Conservation (phyloP, 2,797 vertebrate species). For the Parotocinclus haroldoi region DNA sequence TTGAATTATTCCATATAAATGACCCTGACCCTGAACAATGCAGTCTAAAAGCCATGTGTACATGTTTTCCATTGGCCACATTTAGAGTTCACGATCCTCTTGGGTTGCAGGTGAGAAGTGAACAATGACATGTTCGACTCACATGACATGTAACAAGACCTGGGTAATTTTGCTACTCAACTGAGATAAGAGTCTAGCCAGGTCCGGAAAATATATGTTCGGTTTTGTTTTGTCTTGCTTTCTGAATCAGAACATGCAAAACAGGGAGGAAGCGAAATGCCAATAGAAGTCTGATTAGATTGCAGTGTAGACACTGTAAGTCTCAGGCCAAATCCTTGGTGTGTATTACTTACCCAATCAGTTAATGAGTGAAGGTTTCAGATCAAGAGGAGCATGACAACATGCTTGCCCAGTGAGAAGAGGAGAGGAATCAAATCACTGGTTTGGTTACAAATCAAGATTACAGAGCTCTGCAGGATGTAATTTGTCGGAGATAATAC, state of each 20-base stretch:
- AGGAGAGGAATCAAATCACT: constrained; percentile 3
- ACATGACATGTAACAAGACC: constrained; percentile 46
- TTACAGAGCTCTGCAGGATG: background rate
- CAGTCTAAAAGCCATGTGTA: constrained; percentile 49
- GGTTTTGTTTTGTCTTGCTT: constrained; percentile 40
- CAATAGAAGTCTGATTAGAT: constrained; percentile 46
- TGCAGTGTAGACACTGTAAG: constrained; percentile 29
- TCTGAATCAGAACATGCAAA: constrained; percentile 34
- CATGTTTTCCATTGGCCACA: constrained; percentile 51
- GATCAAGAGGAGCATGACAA: constrained; percentile 28
- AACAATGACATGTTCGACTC: constrained; percentile 35
- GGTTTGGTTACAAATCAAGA: constrained; percentile 14
- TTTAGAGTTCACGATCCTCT: constrained; percentile 46
- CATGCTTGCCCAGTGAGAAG: constrained; percentile 2
- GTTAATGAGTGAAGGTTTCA: constrained; percentile 37
- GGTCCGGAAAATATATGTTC: constrained; percentile 8
- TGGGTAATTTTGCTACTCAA: constrained; percentile 45
- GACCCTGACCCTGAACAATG: constrained; percentile 39
- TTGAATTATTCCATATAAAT: too few relatives aligned
- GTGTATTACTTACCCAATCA: constrained; percentile 43
- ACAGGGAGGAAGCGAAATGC: constrained; percentile 41
- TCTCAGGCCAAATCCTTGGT: constrained; percentile 27
- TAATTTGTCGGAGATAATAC: background rate
- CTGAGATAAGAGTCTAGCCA: constrained; percentile 40
- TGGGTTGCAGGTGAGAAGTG: constrained; percentile 39